These are phyloP conservation scores for Diprion similis DNA, from an alignment of 1,140 invertebrate species.

Conservation along the genomic window DNA sequence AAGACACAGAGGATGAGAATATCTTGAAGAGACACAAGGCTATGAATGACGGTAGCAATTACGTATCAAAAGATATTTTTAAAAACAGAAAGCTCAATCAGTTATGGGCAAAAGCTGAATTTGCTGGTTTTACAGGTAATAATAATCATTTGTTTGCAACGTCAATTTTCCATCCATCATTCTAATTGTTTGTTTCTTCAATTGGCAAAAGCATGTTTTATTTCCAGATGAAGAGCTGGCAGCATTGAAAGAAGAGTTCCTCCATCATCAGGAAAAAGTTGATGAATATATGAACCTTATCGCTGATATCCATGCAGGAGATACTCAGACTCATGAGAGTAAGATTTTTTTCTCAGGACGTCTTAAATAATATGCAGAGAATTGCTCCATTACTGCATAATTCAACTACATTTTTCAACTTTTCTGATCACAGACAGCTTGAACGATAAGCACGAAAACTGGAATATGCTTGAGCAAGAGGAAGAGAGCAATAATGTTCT, in stretches of 20 bases:
- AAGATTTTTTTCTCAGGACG: conserved; percentile 42
- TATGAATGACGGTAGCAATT: conserved; percentile 53
- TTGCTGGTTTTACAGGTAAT: conserved; percentile 79
- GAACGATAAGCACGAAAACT: conserved; percentile 62
- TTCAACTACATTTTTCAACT: conserved; percentile 13
- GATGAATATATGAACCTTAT: conserved; percentile 87
- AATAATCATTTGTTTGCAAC: conserved; percentile 16
- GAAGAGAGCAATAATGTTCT: conserved; percentile 72
- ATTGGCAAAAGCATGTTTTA: conserved; percentile 23
- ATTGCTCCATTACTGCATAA: not conserved
- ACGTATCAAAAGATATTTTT: conserved; percentile 76
- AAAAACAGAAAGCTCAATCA: conserved; percentile 90
- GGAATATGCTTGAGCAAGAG: conserved; percentile 66
- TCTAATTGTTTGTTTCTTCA: not conserved
- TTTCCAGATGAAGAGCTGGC: conserved; percentile 76
- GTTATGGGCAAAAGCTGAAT: conserved; percentile 89
- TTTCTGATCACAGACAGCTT: conserved; percentile 56
- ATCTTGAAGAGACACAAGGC: conserved; percentile 57
- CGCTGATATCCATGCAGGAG: conserved; percentile 69
- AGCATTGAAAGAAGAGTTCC: conserved; percentile 87
- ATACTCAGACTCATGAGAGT: conserved; percentile 70
- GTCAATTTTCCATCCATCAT: not conserved
- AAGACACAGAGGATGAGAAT: conserved; percentile 68
- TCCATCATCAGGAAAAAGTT: conserved; percentile 91
- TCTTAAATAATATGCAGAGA: conserved; percentile 13